Evolutionary conservation across 2,797 vertebrate species (phyloP).

Genomic region (Tympanoctomys barrerae): DNA sequence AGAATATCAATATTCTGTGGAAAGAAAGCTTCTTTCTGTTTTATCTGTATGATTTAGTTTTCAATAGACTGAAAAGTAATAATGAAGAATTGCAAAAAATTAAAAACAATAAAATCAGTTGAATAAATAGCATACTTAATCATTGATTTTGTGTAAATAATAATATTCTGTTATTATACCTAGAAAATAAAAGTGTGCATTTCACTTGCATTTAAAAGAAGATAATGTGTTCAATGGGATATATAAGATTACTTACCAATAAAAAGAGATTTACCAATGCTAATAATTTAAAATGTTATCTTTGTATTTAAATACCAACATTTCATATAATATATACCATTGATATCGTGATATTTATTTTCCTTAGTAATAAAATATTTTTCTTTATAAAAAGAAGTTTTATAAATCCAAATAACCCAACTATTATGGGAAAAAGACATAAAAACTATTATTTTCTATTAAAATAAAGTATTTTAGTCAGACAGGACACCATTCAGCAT

Average conservation of each 20-base stretch:
- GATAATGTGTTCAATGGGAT: not conserved
- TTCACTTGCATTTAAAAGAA: not conserved
- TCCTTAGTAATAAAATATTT: not conserved
- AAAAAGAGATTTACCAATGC: conserved; percentile 6
- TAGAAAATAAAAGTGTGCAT: not conserved
- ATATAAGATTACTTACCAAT: not conserved
- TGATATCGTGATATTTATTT: not conserved
- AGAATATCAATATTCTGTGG: conserved; percentile 59
- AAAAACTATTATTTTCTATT: not conserved
- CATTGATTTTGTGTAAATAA: not conserved
- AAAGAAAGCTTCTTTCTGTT: conserved; percentile 1
- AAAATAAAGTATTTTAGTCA: not conserved
- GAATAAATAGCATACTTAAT: not conserved
- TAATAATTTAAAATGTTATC: not conserved
- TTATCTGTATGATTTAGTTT: conserved; percentile 53
- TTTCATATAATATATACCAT: not conserved
- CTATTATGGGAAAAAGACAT: not conserved
- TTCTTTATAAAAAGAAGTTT: not conserved
- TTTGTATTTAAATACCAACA: not conserved
- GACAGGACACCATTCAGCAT: not conserved
- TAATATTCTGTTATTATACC: not conserved
- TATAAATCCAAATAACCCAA: not conserved
- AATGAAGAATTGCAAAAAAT: conserved; percentile 45
- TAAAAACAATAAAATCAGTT: not conserved
- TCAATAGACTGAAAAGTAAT: conserved; percentile 29